A percentile compares a stretch with the other conserved stretches of the same genome.
phyloP scores from a whole-genome alignment of 2,797 vertebrate species.

The Psittacula echo region DNA sequence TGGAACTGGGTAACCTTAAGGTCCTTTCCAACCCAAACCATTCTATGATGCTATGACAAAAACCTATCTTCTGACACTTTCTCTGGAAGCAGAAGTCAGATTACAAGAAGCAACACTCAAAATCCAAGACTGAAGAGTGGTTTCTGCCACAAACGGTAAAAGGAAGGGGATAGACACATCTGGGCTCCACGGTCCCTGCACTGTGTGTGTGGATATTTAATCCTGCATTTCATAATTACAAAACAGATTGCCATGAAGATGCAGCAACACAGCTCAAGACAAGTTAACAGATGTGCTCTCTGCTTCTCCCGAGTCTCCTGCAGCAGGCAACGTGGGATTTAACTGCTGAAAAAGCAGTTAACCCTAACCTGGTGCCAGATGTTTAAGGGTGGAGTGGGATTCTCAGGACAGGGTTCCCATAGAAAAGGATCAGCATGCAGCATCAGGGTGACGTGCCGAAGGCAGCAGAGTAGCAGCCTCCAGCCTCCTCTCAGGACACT shows the following conservation, averaged over 20 bases:
- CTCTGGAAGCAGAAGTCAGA: neutral
- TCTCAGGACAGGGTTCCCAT: neutral
- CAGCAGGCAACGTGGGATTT: neutral
- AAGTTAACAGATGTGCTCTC: slow-evolving; percentile 10
- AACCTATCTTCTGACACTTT: neutral
- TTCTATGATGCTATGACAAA: neutral
- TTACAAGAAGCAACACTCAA: neutral
- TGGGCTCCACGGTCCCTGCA: neutral
- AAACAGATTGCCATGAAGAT: neutral
- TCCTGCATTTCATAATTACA: neutral
- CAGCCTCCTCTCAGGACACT: neutral
- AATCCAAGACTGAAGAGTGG: neutral
- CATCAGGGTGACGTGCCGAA: fast-evolving
- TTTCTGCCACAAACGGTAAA: neutral
- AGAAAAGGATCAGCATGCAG: neutral
- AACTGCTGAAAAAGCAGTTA: slow-evolving; percentile 3
- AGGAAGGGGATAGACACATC: neutral
- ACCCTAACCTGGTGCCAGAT: neutral
- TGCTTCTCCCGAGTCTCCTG: neutral
- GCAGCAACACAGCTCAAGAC: neutral
- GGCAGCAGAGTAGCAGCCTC: neutral
- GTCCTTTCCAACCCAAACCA: neutral
- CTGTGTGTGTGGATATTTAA: neutral
- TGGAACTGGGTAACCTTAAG: neutral
- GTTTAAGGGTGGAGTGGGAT: neutral